These are phyloP conservation scores for Botrylloides violaceus DNA, from an alignment of 23 tunicate species.

Conservation along the genomic window DNA sequence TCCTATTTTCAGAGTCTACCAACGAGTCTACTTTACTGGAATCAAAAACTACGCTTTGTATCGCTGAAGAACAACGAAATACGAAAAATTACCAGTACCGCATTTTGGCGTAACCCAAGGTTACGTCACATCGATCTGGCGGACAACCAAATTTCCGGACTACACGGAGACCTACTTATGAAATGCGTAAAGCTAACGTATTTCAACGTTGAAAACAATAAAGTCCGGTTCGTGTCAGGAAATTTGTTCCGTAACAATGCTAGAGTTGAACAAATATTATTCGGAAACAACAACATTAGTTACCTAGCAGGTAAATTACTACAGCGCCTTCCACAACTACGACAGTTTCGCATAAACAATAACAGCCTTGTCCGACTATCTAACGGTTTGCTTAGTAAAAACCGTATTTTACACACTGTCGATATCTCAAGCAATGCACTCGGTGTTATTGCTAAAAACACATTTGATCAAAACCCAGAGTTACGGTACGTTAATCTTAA, in stretches of 20 bases:
- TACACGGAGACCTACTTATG: slow-evolving; percentile 9
- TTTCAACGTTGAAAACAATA: slow-evolving; percentile 26
- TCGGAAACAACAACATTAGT: slow-evolving; percentile 27
- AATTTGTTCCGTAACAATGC: slow-evolving; percentile 18
- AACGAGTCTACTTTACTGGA: background rate
- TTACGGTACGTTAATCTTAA: slow-evolving; percentile 30
- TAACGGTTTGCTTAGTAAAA: background rate
- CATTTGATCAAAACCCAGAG: slow-evolving; percentile 19
- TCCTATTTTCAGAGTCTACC: background rate
- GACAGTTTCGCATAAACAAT: slow-evolving; percentile 28
- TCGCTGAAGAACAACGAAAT: slow-evolving; percentile 36
- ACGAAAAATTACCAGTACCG: slow-evolving; percentile 9
- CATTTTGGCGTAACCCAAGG: slow-evolving; percentile 25
- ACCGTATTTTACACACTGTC: slow-evolving; percentile 10
- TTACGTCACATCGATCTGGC: slow-evolving; percentile 22
- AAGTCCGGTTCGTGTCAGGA: slow-evolving; percentile 5
- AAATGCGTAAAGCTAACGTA: slow-evolving; percentile 13
- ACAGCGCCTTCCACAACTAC: slow-evolving; percentile 10
- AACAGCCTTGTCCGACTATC: slow-evolving; percentile 19
- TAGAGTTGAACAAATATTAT: slow-evolving; percentile 9
- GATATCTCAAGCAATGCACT: slow-evolving; percentile 32
- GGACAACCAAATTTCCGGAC: slow-evolving; percentile 17
- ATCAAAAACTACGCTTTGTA: background rate
- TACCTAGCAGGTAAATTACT: slow-evolving; percentile 20
- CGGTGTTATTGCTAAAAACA: slow-evolving; percentile 9